Evolutionary conservation across 2,888 invertebrate species (phyloP).

Genomic region (Eupithecia insigniata): DNA sequence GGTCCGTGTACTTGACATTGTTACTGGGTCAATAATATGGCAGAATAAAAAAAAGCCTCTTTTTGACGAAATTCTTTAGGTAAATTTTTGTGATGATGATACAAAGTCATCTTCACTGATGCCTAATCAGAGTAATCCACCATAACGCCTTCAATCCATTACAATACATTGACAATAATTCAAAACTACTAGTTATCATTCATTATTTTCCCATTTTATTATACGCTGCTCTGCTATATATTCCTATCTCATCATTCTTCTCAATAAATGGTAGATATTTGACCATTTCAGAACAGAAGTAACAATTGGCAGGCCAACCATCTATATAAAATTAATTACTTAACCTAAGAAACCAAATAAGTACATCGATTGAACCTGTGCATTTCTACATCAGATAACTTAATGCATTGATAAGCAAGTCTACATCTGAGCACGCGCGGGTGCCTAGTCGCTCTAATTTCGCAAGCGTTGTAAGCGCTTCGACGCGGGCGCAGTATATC

Average conservation of each 20-base stretch:
- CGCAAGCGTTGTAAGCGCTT: constrained; percentile 66
- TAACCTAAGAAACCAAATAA: constrained; percentile 3
- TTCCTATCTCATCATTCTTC: neutral
- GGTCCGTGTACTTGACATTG: neutral
- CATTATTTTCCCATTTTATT: neutral
- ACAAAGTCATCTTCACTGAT: no score
- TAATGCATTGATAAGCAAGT: constrained; percentile 32
- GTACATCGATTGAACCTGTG: constrained; percentile 7
- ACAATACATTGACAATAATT: neutral
- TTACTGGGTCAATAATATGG: neutral
- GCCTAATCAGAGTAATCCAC: no score
- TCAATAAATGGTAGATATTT: neutral
- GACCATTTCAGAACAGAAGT: neutral
- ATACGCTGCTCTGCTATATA: neutral
- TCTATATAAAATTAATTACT: constrained; percentile 4
- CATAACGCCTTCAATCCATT: no score
- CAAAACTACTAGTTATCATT: neutral
- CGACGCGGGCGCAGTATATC: constrained; percentile 68
- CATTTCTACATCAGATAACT: constrained; percentile 23
- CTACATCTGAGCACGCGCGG: constrained; percentile 54
- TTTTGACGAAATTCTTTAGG: neutral
- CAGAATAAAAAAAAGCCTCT: neutral
- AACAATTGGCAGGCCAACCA: neutral
- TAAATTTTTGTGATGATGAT: neutral
- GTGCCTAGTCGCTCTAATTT: constrained; percentile 74